phyloP scores from a whole-genome alignment of 2,113 vertebrate species.

The Eurypyga helias region DNA sequence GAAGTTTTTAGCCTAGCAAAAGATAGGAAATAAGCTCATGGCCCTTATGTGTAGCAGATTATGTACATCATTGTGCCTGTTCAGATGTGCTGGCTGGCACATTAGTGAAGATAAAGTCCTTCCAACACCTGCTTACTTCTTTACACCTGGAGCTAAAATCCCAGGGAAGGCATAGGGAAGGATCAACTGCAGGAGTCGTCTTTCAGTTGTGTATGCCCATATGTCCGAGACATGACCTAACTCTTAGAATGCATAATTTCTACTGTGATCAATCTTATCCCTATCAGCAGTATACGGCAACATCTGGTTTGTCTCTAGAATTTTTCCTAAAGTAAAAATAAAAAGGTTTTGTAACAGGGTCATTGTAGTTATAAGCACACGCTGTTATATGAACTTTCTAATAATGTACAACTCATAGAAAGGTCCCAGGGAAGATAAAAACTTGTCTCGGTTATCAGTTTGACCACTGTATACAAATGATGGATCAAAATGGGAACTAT shows the following conservation, averaged over 20 bases:
- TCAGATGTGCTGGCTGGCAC: not conserved
- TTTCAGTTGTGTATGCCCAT: not conserved
- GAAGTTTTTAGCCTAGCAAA: not conserved
- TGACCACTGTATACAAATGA: not conserved
- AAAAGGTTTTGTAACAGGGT: not conserved
- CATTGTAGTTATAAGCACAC: not conserved
- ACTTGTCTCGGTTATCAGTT: not conserved
- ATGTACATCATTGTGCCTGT: not conserved
- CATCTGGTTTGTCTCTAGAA: not conserved
- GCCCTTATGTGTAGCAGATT: not conserved
- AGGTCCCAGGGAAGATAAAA: not conserved
- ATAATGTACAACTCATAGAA: not conserved
- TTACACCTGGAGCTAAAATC: not conserved
- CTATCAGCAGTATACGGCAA: not conserved
- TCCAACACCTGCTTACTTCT: constrained; percentile 6
- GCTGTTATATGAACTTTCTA: not conserved
- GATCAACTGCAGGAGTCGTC: not conserved
- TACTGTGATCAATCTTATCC: not conserved
- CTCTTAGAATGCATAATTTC: not conserved
- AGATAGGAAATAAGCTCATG: not conserved
- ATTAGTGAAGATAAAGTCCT: constrained; percentile 1
- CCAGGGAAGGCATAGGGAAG: not conserved
- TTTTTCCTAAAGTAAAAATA: not conserved
- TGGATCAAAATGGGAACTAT: not conserved
- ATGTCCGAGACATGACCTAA: not conserved